Conservation (phyloP, 2,888 invertebrate genomes). For the Phyllotreta striolata region DNA sequence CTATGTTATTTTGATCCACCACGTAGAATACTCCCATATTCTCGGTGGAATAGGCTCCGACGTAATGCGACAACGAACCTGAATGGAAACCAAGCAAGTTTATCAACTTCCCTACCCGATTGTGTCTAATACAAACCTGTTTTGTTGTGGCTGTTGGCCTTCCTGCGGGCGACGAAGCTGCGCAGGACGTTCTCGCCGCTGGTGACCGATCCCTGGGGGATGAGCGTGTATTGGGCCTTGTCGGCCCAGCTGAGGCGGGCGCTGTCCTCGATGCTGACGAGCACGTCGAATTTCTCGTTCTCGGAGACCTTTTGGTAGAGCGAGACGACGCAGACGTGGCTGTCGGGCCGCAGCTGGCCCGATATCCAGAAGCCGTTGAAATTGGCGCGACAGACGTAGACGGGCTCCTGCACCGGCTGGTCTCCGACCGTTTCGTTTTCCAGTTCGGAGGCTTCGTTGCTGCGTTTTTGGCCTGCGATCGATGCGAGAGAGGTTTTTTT, state of each 20-base stretch:
- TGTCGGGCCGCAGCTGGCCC: constrained; percentile 69
- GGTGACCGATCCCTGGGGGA: constrained; percentile 75
- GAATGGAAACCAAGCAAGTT: no score
- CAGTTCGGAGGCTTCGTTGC: constrained; percentile 56
- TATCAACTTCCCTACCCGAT: no score
- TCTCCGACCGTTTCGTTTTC: constrained; percentile 71
- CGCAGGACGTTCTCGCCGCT: constrained; percentile 61
- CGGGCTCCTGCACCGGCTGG: constrained; percentile 55
- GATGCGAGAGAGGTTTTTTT: no score
- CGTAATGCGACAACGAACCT: constrained; percentile 64
- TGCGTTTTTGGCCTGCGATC: constrained; percentile 59
- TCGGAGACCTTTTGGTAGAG: constrained; percentile 63
- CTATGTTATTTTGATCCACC: constrained; percentile 69
- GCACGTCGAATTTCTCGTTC: constrained; percentile 70
- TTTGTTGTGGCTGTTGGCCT: constrained; percentile 48
- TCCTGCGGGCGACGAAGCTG: constrained; percentile 56
- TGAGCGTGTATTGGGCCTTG: constrained; percentile 74
- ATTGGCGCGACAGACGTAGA: constrained; percentile 78
- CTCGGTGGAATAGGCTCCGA: constrained; percentile 74
- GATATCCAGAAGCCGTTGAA: constrained; percentile 78
- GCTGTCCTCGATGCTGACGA: constrained; percentile 80
- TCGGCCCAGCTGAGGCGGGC: constrained; percentile 78
- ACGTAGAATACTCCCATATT: constrained; percentile 75
- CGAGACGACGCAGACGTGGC: constrained; percentile 72
- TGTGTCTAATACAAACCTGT: no score